Evolutionary conservation across 2,113 vertebrate species (phyloP).

Genomic region (Ciconia stormi): DNA sequence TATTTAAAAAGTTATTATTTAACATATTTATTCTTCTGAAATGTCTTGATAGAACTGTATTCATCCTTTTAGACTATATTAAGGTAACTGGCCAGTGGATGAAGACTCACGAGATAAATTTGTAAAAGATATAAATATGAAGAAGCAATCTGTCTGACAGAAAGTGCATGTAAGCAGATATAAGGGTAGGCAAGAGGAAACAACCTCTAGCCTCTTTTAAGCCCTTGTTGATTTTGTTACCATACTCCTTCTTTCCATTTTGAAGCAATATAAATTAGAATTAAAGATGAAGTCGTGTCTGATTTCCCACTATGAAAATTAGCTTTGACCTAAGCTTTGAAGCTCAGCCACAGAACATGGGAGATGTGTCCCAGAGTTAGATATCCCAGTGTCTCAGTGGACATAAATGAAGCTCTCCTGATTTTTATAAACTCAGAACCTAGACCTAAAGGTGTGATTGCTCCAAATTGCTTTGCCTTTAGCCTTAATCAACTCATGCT

Average conservation of each 20-base stretch:
- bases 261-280: background rate
- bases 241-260: background rate
- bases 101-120: background rate
- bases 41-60: rapidly evolving
- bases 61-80: background rate
- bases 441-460: background rate
- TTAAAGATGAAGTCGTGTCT: background rate
- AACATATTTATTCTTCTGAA: background rate
- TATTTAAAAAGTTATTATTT: background rate
- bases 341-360: background rate
- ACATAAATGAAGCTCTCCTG: background rate
- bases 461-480: background rate
- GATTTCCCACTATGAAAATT: background rate
- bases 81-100: background rate
- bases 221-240: background rate
- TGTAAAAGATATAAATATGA: background rate
- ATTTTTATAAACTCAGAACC: background rate
- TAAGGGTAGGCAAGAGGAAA: background rate
- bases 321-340: background rate
- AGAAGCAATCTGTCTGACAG: background rate
- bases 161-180: rapidly evolving
- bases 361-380: rapidly evolving
- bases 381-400: background rate
- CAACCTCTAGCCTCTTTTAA: background rate
- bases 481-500: background rate